Evolutionary conservation across 2,888 invertebrate genomes (phyloP), one percentile per base, ranked within the genome.

Genomic region (Aricia artaxerxes): DNA sequence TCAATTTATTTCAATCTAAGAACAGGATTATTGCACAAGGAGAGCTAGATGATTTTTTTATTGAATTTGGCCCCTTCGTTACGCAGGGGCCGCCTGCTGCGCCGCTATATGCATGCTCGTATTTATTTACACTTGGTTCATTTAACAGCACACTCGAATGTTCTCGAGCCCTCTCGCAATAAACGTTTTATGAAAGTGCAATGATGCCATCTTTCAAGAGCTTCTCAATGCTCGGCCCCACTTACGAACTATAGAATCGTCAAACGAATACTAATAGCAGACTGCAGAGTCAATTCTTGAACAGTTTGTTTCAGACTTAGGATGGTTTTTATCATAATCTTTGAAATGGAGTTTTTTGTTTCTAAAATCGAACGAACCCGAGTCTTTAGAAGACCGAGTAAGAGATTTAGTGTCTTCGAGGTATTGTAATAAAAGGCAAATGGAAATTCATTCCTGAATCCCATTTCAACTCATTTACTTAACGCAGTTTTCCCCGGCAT

Each of bases 71-170:
- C 90, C 93, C 93, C 92, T 88, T 87, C 85, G 85, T 86, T 83
- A 84, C 80, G 76, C 79, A 81, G 82, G 83, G 86, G 84, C 87
- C 90, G 84, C 93, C 92, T 85, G 93, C 91, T 90, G 94, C 80
- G 91, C 84, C 83, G 82, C 86, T 89, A 87, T 90, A 90, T 90
- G 90, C 90, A 88, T 90, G 91, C 91, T 91, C 91, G 92, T 93
- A 93, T 94, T 94, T 94, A 94, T 94, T 94, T 94, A 93, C 93
- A 92, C 88, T 90, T 89, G 92, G 88, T 93, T 92, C 94, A 92
- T 94, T 94, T 92, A 94, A 93, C 92, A 89, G 88, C 87, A 87
- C 89, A 88, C 89, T 89, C 85, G 91, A 92, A 89, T 90, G 88
- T 88, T 84, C 87, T 87, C 86, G 84, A 88, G 86, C 88, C 88